Conservation (phyloP, 2,797 vertebrate genomes). For the Petrocephalus schoutedeni region DNA sequence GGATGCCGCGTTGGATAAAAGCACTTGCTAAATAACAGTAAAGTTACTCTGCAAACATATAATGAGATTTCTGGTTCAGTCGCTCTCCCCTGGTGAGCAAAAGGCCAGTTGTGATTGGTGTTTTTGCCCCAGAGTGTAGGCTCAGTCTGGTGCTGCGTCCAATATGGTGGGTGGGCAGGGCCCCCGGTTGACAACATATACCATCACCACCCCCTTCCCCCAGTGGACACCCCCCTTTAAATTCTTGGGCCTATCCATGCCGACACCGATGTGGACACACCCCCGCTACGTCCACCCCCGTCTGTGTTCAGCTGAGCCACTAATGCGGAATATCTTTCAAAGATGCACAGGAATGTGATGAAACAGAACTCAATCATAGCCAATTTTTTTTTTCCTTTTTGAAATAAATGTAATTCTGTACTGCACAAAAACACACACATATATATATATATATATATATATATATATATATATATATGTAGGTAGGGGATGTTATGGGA, state of each 20-base stretch:
- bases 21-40: not conserved
- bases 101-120: not conserved
- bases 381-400: not conserved
- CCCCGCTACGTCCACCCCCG: not conserved
- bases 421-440: not conserved
- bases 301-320: not conserved
- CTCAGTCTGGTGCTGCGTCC: not conserved
- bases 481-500: conserved; percentile 56
- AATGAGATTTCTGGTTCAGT: not conserved
- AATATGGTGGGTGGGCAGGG: not conserved
- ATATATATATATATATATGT: conserved; percentile 15
- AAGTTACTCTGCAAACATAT: not conserved
- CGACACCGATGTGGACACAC: not conserved
- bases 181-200: not conserved
- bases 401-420: not conserved
- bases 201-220: not conserved
- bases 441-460: too few relatives aligned
- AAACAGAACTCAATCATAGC: not conserved
- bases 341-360: not conserved
- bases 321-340: not conserved
- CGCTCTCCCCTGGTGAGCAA: not conserved
- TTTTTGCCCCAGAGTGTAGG: not conserved
- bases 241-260: not conserved
- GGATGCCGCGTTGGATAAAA: not conserved
- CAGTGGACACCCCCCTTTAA: not conserved